Base-by-base conservation (phyloP, 2,888 invertebrate species). In the Anthoptus insignis region DNA sequence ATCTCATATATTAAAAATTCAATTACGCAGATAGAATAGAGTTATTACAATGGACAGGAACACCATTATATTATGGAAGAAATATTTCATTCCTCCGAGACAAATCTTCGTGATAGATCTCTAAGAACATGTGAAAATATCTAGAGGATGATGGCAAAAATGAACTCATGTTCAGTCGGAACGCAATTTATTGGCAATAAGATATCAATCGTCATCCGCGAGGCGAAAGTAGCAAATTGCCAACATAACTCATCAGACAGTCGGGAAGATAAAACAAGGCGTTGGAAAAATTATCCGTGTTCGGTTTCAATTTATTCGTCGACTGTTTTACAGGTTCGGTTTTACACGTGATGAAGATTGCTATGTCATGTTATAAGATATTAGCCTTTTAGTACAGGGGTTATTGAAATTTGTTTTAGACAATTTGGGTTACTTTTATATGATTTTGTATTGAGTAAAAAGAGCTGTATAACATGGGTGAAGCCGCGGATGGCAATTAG, bases 101-200 rank as follows among this genome's bases (percentile, higher is more conserved):
- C 24, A 24, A 47, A 47, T 47, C 45, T 14, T n/a, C 4, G n/a
- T 47, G 24, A 47, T n/a, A 47, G 47, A 42, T 11, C 19, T 11
- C n/a, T 24, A 14, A 47, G n/a, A n/a, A 78, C 78, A 83, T 84
- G 81, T 83, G 81, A 81, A 86, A 82, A 86, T 85, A 83, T 84
- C 77, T 80, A 71, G 22, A 73, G 76, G 72, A 73, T 78, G 81
- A 84, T 82, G 81, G 81, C 76, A 79, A 82, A 83, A 86, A 85
- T 81, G 81, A 84, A 80, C 79, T 82, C 79, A 77, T 79, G 77
- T 81, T 57, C 45, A 57, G 29, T 47, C 21, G 45, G 32, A 57
- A 57, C 57, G 32, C 45, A 57, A 57, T 57, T 45, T 32, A 57
- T 57, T 57, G 57, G 29, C 57, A 57, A 57, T 57, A 47, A 29